phyloP scores from a whole-genome alignment of 2,113 vertebrate species.

The Crotalus horridus region DNA sequence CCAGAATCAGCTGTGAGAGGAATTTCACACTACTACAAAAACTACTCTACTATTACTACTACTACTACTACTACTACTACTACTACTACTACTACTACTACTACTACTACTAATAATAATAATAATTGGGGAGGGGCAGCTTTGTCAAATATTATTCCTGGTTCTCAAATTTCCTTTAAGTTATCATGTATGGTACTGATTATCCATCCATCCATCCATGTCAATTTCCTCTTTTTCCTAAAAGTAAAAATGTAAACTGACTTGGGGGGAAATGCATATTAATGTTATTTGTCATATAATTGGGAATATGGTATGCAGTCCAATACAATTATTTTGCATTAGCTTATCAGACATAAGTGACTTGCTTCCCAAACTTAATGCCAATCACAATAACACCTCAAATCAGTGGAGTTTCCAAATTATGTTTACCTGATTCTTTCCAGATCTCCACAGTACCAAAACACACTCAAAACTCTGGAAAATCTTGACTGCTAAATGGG shows the following conservation, averaged over 20 bases:
- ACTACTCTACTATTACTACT: neutral
- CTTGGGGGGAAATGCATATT: neutral
- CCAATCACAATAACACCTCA: neutral
- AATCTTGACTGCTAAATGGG: neutral
- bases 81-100: too few species aligned
- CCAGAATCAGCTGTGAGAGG: neutral
- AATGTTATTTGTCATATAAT: neutral
- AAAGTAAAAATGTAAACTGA: constrained; percentile 22
- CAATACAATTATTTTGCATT: neutral
- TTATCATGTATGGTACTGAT: neutral
- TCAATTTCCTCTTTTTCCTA: constrained; percentile 2
- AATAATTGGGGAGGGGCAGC: neutral
- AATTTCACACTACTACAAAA: neutral
- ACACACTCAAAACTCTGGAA: neutral
- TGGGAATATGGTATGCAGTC: neutral
- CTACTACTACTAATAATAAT: too few species aligned
- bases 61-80: too few species aligned
- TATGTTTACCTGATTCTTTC: neutral
- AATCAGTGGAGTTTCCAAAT: constrained; percentile 21
- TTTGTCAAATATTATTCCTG: neutral
- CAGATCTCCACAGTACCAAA: neutral
- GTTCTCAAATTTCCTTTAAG: neutral
- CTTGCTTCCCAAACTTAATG: neutral
- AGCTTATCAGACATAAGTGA: neutral
- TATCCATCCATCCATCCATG: neutral